Conservation (phyloP, 2,113 vertebrate species). For the Corythornis vintsioides region DNA sequence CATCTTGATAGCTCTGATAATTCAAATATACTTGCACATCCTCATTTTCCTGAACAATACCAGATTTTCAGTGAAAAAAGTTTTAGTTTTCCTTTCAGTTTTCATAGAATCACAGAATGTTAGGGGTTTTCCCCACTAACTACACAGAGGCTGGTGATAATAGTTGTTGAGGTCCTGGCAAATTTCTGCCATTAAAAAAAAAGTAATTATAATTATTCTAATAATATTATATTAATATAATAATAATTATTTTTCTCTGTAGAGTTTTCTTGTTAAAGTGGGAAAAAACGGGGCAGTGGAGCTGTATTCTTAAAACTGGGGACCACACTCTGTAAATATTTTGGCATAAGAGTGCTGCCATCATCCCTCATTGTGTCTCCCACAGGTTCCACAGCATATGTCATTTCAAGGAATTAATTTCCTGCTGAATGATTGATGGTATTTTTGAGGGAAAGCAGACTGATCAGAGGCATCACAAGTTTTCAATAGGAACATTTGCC, state of each 20-base stretch:
- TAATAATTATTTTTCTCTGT: background rate
- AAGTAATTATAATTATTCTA: background rate
- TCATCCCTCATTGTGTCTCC: constrained; percentile 45
- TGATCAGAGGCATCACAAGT: constrained; percentile 45
- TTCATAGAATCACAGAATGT: background rate
- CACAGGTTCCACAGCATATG: constrained; percentile 43
- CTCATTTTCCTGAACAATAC: background rate
- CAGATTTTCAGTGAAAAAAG: background rate
- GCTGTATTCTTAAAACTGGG: background rate
- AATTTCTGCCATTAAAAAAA: background rate
- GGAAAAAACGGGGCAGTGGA: background rate
- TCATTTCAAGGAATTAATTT: constrained; percentile 36
- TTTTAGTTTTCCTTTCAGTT: background rate
- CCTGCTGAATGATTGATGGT: constrained; percentile 8
- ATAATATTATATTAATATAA: no score
- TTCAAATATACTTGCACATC: background rate
- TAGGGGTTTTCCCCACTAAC: background rate
- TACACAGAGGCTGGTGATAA: background rate
- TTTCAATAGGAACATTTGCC: constrained; percentile 55
- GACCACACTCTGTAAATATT: constrained; percentile 12
- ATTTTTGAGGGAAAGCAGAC: constrained; percentile 26
- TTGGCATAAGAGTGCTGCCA: constrained; percentile 12
- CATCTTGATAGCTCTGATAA: background rate
- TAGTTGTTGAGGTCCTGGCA: background rate
- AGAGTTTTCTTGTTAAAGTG: background rate